A percentile compares a stretch with the other conserved stretches of the same genome.
phyloP scores from a whole-genome alignment of 1,140 invertebrate species.

The Diprion similis region DNA sequence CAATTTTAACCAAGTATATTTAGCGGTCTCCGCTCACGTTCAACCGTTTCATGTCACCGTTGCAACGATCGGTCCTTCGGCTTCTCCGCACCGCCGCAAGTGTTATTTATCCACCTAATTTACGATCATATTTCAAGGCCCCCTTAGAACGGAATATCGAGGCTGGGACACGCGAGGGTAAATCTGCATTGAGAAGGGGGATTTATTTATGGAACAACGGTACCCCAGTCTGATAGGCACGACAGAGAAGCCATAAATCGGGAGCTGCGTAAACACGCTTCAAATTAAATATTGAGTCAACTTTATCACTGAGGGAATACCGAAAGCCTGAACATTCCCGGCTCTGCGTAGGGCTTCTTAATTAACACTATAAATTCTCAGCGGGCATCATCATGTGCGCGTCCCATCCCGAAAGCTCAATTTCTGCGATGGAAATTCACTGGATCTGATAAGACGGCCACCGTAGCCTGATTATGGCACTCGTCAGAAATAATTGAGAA shows the following conservation, averaged over 20 bases:
- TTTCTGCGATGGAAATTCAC: too few relatives aligned
- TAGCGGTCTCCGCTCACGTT: too few relatives aligned
- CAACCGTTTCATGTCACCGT: too few relatives aligned
- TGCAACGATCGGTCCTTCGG: too few relatives aligned
- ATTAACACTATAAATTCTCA: not conserved
- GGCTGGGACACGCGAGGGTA: not conserved
- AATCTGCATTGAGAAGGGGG: not conserved
- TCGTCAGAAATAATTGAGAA: too few relatives aligned
- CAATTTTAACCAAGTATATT: too few relatives aligned
- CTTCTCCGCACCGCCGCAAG: not conserved
- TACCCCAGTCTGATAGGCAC: too few relatives aligned
- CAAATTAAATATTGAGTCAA: not conserved
- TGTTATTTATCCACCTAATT: slow-evolving; percentile 5
- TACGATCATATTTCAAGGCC: not conserved
- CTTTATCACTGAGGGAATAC: not conserved
- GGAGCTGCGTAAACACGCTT: not conserved
- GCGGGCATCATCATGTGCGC: too few relatives aligned
- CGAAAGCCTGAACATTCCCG: not conserved
- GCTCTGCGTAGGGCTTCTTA: not conserved
- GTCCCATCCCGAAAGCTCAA: too few relatives aligned
- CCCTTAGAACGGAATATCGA: not conserved
- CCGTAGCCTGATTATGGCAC: too few relatives aligned
- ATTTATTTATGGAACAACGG: not conserved
- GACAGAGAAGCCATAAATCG: too few relatives aligned
- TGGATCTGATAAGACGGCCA: too few relatives aligned